Evolutionary conservation across 2,888 invertebrate species (phyloP).

Genomic region (Melanostoma mellinum): DNA sequence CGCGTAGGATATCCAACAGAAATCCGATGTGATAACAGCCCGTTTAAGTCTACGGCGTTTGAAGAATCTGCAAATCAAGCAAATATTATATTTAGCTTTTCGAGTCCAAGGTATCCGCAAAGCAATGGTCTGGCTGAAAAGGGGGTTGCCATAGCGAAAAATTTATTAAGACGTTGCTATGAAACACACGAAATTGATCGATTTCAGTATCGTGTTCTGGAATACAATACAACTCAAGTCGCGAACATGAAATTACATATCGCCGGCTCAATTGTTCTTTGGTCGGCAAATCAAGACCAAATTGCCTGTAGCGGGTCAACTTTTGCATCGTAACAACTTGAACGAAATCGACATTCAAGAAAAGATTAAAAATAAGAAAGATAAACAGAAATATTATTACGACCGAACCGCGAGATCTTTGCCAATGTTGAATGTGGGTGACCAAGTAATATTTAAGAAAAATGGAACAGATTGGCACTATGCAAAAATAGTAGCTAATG

Average conservation of each 20-base stretch:
- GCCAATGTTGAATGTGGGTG: constrained; percentile 11
- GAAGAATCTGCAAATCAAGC: constrained; percentile 8
- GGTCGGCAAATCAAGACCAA: constrained; percentile 12
- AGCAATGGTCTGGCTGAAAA: constrained; percentile 17
- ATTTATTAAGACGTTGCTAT: constrained; percentile 25
- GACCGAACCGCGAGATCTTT: constrained; percentile 21
- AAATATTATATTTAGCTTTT: constrained; percentile 20
- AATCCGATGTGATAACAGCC: constrained; percentile 17
- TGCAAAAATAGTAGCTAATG: constrained; percentile 10
- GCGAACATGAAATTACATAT: constrained; percentile 24
- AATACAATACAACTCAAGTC: constrained; percentile 29
- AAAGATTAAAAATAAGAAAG: constrained; percentile 13
- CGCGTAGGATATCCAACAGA: constrained; percentile 18
- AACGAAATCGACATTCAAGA: neutral
- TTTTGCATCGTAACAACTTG: neutral
- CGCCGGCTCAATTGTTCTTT: constrained; percentile 34
- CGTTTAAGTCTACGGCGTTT: constrained; percentile 13
- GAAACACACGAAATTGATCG: constrained; percentile 2
- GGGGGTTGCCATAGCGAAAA: constrained; percentile 21
- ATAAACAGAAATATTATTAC: constrained; percentile 21
- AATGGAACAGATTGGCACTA: constrained; percentile 18
- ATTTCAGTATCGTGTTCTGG: constrained; percentile 28
- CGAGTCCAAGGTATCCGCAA: constrained; percentile 26
- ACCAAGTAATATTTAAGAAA: constrained; percentile 29
- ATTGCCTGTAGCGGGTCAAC: constrained; percentile 13